These are phyloP conservation scores for Batillaria attramentaria DNA, from an alignment of 1,140 invertebrate genomes.

Conservation along the genomic window DNA sequence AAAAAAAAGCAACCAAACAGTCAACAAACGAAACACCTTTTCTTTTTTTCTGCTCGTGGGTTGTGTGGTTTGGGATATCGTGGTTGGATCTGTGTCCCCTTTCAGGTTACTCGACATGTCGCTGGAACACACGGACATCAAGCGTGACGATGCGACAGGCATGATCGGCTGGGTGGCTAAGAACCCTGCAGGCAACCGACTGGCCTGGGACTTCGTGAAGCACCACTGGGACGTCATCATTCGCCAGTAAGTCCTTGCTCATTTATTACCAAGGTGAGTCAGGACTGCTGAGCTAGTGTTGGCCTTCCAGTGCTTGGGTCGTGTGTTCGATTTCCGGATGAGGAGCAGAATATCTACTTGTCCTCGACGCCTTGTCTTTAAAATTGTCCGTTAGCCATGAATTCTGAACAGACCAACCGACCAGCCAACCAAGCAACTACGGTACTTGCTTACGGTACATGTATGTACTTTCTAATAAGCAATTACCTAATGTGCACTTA, in stretches of 20 bases:
- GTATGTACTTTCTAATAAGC: neutral
- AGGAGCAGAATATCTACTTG: neutral
- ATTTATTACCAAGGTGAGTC: too few relatives aligned
- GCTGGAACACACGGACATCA: constrained; percentile 78
- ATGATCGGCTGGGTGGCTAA: constrained; percentile 80
- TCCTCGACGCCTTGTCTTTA: neutral
- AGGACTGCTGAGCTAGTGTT: constrained; percentile 79
- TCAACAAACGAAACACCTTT: too few relatives aligned
- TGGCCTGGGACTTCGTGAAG: constrained; percentile 86
- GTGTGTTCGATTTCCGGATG: too few relatives aligned
- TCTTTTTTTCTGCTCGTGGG: too few relatives aligned
- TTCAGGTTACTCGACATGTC: too few relatives aligned
- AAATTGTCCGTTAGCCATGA: neutral
- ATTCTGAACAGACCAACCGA: neutral
- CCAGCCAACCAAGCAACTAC: neutral
- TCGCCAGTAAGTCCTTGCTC: too few relatives aligned
- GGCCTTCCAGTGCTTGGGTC: too few relatives aligned
- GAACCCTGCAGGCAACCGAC: constrained; percentile 80
- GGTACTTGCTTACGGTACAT: too few relatives aligned
- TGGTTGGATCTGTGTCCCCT: too few relatives aligned
- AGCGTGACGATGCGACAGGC: constrained; percentile 79
- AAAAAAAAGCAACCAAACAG: too few relatives aligned
- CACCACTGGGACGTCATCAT: too few relatives aligned
- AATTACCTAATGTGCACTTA: neutral
- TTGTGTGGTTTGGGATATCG: too few relatives aligned